Conservation (phyloP, 2,797 vertebrate genomes). For the Iguana delicatissima region DNA sequence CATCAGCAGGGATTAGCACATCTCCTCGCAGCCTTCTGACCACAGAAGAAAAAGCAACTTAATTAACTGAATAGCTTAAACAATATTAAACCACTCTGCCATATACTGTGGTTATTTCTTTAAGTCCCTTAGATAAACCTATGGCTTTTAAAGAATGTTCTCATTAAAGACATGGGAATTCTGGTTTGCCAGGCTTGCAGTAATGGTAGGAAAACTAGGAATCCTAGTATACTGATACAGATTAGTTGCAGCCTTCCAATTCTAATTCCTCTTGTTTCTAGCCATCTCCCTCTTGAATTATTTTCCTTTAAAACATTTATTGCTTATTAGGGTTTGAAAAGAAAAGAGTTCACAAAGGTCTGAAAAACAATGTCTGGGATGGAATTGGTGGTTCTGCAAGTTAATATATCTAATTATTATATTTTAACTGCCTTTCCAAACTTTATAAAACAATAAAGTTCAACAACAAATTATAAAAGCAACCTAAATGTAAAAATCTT, state of each 20-base stretch:
- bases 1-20: not conserved
- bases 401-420: too few species aligned
- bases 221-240: not conserved
- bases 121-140: not conserved
- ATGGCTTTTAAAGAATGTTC: not conserved
- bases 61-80: not conserved
- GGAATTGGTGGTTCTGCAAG: not conserved
- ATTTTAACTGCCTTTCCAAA: too few species aligned
- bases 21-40: not conserved
- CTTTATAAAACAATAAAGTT: too few species aligned
- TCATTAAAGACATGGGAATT: not conserved
- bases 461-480: too few species aligned
- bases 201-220: not conserved
- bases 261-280: conserved; percentile 8
- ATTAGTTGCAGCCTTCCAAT: not conserved
- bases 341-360: not conserved
- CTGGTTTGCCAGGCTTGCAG: not conserved
- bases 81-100: not conserved
- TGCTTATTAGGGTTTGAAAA: not conserved
- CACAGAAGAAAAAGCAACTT: not conserved
- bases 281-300: not conserved
- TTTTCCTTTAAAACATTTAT: not conserved
- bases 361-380: not conserved
- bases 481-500: not conserved
- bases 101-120: not conserved